Conservation (phyloP, 2,797 vertebrate species). For the Helostoma temminkii region DNA sequence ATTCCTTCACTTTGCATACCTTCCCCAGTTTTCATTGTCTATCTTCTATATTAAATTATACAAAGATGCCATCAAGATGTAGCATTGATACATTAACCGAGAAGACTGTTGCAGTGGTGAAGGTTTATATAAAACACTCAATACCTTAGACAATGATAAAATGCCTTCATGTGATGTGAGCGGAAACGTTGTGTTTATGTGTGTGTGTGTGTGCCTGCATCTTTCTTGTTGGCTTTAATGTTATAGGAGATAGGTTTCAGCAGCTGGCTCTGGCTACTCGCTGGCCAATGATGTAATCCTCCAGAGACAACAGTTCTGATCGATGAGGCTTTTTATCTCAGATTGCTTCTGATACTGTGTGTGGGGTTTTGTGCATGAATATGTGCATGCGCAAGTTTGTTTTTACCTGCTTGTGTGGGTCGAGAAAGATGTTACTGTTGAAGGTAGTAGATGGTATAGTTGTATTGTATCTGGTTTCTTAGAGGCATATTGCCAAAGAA, state of each 20-base stretch:
- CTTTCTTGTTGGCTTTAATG: conserved; percentile 52
- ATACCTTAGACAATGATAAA: conserved; percentile 44
- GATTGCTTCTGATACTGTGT: conserved; percentile 59
- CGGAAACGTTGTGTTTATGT: conserved; percentile 23
- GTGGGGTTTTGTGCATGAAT: conserved; percentile 34
- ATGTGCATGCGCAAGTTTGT: conserved; percentile 37
- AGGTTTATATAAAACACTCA: conserved; percentile 48
- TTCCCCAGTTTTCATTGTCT: background rate
- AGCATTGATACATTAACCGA: conserved; percentile 4
- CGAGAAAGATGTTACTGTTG: conserved; percentile 41
- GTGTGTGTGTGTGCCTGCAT: conserved; percentile 7
- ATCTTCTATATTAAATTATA: background rate
- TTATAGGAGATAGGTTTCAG: conserved; percentile 56
- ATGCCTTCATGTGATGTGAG: conserved; percentile 41
- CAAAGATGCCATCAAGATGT: conserved; percentile 8
- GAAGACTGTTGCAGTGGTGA: conserved; percentile 25
- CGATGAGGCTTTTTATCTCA: conserved; percentile 70
- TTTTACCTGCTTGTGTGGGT: conserved; percentile 51
- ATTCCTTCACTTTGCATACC: background rate
- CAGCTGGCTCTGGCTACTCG: conserved; percentile 62
- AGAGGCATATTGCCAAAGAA: no score
- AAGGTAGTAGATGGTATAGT: conserved; percentile 33
- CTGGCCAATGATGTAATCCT: conserved; percentile 74
- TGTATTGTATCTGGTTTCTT: conserved; percentile 16
- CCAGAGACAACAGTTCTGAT: conserved; percentile 61